Evolutionary conservation across 2,113 vertebrate species (phyloP).

Genomic region (Thamnaconus septentrionalis): DNA sequence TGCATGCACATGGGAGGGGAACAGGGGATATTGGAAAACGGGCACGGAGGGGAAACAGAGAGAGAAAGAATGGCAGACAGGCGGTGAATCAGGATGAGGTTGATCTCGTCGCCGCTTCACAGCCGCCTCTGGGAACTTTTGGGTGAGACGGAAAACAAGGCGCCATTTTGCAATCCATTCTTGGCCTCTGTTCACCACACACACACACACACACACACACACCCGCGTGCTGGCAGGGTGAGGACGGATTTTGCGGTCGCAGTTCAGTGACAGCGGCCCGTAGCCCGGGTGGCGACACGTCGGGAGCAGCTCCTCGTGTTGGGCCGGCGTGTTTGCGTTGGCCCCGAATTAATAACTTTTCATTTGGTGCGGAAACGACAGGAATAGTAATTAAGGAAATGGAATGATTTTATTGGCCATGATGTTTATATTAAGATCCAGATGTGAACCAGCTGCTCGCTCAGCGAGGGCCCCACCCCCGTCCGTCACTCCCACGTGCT

Average conservation of each 20-base stretch:
- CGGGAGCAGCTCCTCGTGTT: slow-evolving; percentile 57
- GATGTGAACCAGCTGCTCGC: slow-evolving; percentile 84
- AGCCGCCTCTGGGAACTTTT: slow-evolving; percentile 54
- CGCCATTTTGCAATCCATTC: slow-evolving; percentile 62
- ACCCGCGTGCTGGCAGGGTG: slow-evolving; percentile 29
- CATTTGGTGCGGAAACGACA: slow-evolving; percentile 85
- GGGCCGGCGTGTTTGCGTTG: slow-evolving; percentile 73
- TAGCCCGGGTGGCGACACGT: slow-evolving; percentile 63
- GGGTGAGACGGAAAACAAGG: slow-evolving; percentile 59
- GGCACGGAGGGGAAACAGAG: not conserved
- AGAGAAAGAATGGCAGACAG: slow-evolving; percentile 7
- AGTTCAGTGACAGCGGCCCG: slow-evolving; percentile 64
- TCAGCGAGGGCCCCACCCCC: slow-evolving; percentile 60
- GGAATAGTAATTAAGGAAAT: slow-evolving; percentile 86
- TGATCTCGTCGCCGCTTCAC: slow-evolving; percentile 51
- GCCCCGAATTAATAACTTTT: slow-evolving; percentile 78
- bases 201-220: slow-evolving; percentile 13
- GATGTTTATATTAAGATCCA: slow-evolving; percentile 84
- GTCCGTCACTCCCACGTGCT: slow-evolving; percentile 21
- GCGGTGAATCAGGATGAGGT: slow-evolving; percentile 57
- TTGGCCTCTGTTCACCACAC: slow-evolving; percentile 19
- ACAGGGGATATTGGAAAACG: too few species aligned
- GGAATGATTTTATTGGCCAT: slow-evolving; percentile 83
- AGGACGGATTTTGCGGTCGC: slow-evolving; percentile 63
- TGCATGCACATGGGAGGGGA: too few species aligned